Base-by-base conservation (phyloP, 2,797 vertebrate species). In the Rhinophrynus dorsalis region DNA sequence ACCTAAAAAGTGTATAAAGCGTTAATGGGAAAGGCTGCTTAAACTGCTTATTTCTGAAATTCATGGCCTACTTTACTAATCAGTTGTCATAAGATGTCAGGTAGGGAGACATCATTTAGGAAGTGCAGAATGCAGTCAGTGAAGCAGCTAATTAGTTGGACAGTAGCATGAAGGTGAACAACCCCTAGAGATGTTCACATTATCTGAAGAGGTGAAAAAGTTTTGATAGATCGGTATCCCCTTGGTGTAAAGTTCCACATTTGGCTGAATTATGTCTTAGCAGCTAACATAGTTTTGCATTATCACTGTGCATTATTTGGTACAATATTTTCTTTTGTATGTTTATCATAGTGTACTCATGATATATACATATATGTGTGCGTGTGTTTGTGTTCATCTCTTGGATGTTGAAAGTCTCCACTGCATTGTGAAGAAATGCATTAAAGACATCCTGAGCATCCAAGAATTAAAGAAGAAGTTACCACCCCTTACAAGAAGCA, bases 131-230 rank as follows among this genome's bases (percentile, higher is more conserved):
- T 69, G 81, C 79, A 81, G 73, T 81, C 85, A 86, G 79, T 76
- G 80, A 87, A 85, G 87, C 88, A 85, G 67, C 80, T 88, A 89
- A 90, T 87, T 79, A 76, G 69, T 78, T 87, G 89, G 88, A 80
- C 80, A 80, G 78, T 81, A 80, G 74, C 79, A 77, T 77, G 76
- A 76, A 82, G 85, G 84, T 86, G 82, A 80, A 76, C 40, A 67
- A 83, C 82, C 76, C 80, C 30, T 38, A 35, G 72, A 81, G 86
- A 81, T 77, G 30, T 23, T 75, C 37, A 70, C 78, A 80, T 67
- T 77, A 78, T 76, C 76, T 74, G 79, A 84, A 79, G 74, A 87
- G 85, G 86, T 88, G 82, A 87, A 80, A 74, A 83, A 86, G 75
- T 81, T 76, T 80, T 79, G 71, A 56, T 67, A 71, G 72, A 73